Evolutionary conservation across 1,140 invertebrate species (phyloP), one percentile per base, ranked within the genome.

Genomic region (Colletes latitarsis): DNA sequence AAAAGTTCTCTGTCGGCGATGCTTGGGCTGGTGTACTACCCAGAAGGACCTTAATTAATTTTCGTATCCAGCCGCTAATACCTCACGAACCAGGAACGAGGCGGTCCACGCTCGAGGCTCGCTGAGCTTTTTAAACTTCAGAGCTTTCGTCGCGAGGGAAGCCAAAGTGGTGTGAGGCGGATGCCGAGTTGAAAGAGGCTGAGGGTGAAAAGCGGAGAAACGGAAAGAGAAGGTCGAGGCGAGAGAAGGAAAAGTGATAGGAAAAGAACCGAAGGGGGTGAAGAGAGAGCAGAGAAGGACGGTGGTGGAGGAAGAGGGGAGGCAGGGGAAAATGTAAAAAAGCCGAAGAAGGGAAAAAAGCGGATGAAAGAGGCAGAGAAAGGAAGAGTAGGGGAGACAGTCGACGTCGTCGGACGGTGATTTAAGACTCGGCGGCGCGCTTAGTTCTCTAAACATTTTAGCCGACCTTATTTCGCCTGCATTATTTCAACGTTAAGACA

Each of bases 381-480:
- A 21, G 68, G 52, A 39, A 77, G 63, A 66, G 80, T n/a, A 55
- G 21, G 76, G 64, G 72, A 76, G 68, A 78, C 57, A 73, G 82
- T 82, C 49, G 82, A 81, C 77, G 87, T 82, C 78, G 82, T 85
- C 66, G 74, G 77, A 76, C 81, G 79, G 85, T 89, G 88, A 89
- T 89, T 89, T 89, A 89, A 87, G 79, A 81, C 75, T 77, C 70
- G 72, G 81, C 78, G 73, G 53, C 72, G 82, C 77, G 87, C 87
- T 89, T 90, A 85, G 83, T 90, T 90, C 88, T 91, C 89, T 91
- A 91, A 91, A 91, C 88, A 92, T 90, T 89, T 91, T 89, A 90
- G 85, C 84, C 87, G 86, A 89, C 88, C 90, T 90, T 90, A 91
- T 92, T 91, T 88, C 87, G 82, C 82, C 84, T 88, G 89, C 89